Evolutionary conservation across 2,888 invertebrate genomes (phyloP), one percentile per base, ranked within the genome.

Genomic region (Epiblema foenella): DNA sequence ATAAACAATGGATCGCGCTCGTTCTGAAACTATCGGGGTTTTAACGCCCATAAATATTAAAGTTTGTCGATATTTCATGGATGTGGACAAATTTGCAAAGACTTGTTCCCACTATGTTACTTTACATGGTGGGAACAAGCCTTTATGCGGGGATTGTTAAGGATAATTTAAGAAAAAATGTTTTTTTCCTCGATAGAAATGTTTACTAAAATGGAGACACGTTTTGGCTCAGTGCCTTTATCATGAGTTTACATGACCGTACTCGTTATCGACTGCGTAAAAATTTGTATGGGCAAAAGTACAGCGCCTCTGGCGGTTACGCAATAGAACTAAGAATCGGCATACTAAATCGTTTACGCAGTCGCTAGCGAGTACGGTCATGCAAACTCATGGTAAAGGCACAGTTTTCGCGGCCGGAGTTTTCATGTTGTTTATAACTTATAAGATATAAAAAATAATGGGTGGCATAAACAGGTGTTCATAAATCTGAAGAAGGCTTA

Each of bases 21-120:
- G 54, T 54, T 54, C 56, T 24, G 51, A 67, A 71, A 66, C 71
- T 71, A 67, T 67, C 49, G 51, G 39, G 56, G 67, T 51, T 67
- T 65, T 67, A 71, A 60, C 56, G 60, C 39, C 56, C 71, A 56
- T 71, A 71, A 71, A 71, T 71, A 71, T 67, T 67, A 67, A 71
- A 71, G 54, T 71, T 71, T 12, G 49, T 18, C 66, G 56, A 71
- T 71, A 66, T 62, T 49, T 71, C 67, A 71, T 49, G 56, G 46
- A 24, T 37, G 46, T 51, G 49, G 60, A 70, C 71, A 56, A 71
- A 51, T 67, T 67, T 71, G 56, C 49, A 42, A 60, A 57, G 67
- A 56, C 60, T n/a, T 17, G 17, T 17, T 18, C n/a, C n/a, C n/a
- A n/a, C n/a, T n/a, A n/a, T n/a, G n/a, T n/a, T n/a, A n/a, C n/a